Conservation (phyloP, 2,797 vertebrate species). For the Microcaecilia unicolor region DNA sequence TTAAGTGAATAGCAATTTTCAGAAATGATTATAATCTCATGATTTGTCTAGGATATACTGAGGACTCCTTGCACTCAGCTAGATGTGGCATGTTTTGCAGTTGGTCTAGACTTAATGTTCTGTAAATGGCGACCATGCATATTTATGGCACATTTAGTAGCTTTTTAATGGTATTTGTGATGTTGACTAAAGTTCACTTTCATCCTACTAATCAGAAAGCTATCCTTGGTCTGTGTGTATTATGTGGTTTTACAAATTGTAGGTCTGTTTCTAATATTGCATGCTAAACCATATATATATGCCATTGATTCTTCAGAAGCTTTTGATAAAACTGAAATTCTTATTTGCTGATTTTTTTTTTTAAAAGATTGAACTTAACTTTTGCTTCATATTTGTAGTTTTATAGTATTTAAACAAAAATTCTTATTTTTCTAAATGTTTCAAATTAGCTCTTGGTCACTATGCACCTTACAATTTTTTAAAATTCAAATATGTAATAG, state of each 20-base stretch:
- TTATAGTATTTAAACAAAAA: too few relatives aligned
- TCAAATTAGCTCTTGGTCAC: too few relatives aligned
- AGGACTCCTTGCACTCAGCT: slow-evolving; percentile 62
- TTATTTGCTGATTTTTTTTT: too few relatives aligned
- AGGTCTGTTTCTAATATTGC: slow-evolving; percentile 24
- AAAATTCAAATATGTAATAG: too few relatives aligned
- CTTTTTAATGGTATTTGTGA: slow-evolving; percentile 31
- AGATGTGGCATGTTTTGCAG: slow-evolving; percentile 57
- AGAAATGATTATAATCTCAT: slow-evolving; percentile 4
- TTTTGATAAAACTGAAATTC: too few relatives aligned
- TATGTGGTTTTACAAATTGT: slow-evolving; percentile 25
- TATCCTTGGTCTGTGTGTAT: slow-evolving; percentile 39
- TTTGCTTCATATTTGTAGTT: too few relatives aligned
- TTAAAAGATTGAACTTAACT: too few relatives aligned
- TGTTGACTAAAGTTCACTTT: slow-evolving; percentile 24
- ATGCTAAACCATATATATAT: slow-evolving; percentile 28
- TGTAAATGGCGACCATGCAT: slow-evolving; percentile 49
- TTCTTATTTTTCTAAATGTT: too few relatives aligned
- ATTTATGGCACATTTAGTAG: slow-evolving; percentile 24
- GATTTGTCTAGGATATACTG: slow-evolving; percentile 32
- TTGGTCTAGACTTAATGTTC: slow-evolving; percentile 22
- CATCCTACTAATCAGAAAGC: slow-evolving; percentile 39
- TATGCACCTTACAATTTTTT: too few relatives aligned
- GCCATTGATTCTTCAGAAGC: slow-evolving; percentile 26
- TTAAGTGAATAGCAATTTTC: too few relatives aligned